phyloP scores from a whole-genome alignment of 1,140 invertebrate species.

The Coelopa frigida region DNA sequence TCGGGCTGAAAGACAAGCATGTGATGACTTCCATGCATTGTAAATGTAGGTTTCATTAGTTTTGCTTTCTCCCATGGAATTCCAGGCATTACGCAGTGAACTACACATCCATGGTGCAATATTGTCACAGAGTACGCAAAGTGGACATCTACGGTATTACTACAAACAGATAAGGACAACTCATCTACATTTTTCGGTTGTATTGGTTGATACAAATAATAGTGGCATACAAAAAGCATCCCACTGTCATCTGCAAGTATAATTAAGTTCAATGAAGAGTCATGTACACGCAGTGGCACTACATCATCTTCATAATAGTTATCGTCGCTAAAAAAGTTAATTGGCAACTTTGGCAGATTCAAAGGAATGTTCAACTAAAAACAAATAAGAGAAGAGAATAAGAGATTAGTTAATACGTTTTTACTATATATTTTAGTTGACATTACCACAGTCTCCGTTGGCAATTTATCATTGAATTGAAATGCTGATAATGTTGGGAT shows the following conservation, averaged over 20 bases:
- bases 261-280: slow-evolving; percentile 71
- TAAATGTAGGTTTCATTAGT: slow-evolving; percentile 64
- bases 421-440: not conserved
- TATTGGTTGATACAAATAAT: slow-evolving; percentile 72
- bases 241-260: slow-evolving; percentile 65
- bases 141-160: slow-evolving; percentile 59
- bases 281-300: slow-evolving; percentile 67
- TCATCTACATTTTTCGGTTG: slow-evolving; percentile 45
- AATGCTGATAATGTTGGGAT: slow-evolving; percentile 69
- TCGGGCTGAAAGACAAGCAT: slow-evolving; percentile 70
- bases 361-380: slow-evolving; percentile 73
- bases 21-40: slow-evolving; percentile 64
- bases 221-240: slow-evolving; percentile 73
- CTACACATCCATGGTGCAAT: slow-evolving; percentile 71
- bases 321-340: slow-evolving; percentile 45
- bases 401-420: not conserved
- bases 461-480: slow-evolving; percentile 75
- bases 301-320: slow-evolving; percentile 70
- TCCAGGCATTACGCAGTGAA: slow-evolving; percentile 72
- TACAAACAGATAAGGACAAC: slow-evolving; percentile 46
- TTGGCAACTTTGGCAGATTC: slow-evolving; percentile 64
- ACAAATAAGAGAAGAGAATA: not conserved
- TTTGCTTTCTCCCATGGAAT: slow-evolving; percentile 69
- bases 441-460: slow-evolving; percentile 75
- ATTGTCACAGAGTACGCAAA: slow-evolving; percentile 77